Conservation (phyloP, 2,888 invertebrate genomes). For the Apeira syringaria region DNA sequence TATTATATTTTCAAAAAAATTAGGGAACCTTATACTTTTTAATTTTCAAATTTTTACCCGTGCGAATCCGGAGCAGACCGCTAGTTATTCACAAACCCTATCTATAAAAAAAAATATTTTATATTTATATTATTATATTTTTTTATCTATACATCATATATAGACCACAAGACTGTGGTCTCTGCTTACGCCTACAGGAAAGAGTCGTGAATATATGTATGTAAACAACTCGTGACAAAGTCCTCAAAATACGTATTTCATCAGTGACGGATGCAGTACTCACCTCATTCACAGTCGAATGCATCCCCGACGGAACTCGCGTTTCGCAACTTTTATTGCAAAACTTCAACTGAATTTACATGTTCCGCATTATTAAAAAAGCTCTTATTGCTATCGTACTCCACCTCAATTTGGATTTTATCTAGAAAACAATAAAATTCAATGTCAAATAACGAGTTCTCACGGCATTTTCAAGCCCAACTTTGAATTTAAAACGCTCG, state of each 20-base stretch:
- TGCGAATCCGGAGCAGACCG: too few relatives aligned
- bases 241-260: constrained; percentile 1
- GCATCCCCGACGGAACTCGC: constrained; percentile 43
- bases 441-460: constrained; percentile 27
- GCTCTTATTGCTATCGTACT: constrained; percentile 47
- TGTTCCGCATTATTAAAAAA: constrained; percentile 74
- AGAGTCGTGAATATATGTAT: too few relatives aligned
- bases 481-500: constrained; percentile 49
- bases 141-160: too few relatives aligned
- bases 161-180: too few relatives aligned
- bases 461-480: constrained; percentile 37
- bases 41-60: too few relatives aligned
- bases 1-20: too few relatives aligned
- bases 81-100: too few relatives aligned
- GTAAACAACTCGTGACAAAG: not conserved
- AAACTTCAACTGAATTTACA: constrained; percentile 77
- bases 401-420: constrained; percentile 31
- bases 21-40: too few relatives aligned
- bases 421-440: constrained; percentile 24
- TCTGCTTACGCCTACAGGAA: too few relatives aligned
- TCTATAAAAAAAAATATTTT: too few relatives aligned
- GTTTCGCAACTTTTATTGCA: constrained; percentile 76
- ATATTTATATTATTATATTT: too few relatives aligned
- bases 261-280: constrained; percentile 1
- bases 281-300: constrained; percentile 27